A percentile compares a stretch with the other conserved stretches of the same genome.
Conservation (phyloP, 2,113 vertebrate genomes). For the Myrmecobius fasciatus region DNA sequence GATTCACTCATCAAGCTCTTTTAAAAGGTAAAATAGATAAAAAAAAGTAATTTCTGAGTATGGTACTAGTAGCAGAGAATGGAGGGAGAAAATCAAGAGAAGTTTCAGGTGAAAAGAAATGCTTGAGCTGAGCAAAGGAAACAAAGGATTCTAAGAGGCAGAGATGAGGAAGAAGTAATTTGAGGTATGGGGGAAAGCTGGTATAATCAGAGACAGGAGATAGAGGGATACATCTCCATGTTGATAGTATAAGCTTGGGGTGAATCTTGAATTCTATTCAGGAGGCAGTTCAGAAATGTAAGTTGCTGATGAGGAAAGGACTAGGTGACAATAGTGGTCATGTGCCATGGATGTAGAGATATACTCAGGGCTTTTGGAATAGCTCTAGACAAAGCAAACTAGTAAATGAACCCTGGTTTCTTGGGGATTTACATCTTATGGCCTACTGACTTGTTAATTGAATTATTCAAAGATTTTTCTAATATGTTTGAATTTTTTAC, state of each 20-base stretch:
- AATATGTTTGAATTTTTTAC: constrained; percentile 73
- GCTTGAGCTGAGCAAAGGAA: neutral
- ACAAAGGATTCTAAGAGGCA: neutral
- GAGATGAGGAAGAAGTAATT: neutral
- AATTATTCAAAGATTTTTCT: constrained; percentile 76
- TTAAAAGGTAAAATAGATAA: neutral
- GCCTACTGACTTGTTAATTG: constrained; percentile 68
- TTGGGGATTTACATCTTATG: constrained; percentile 64
- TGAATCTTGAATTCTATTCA: neutral
- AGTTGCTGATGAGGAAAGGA: neutral
- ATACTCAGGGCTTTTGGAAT: constrained; percentile 34
- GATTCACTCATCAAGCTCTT: neutral
- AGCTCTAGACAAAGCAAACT: constrained; percentile 43
- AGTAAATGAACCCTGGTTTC: constrained; percentile 68
- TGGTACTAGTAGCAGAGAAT: neutral
- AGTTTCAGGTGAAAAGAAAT: neutral
- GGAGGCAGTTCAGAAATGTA: neutral
- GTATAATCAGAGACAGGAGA: neutral
- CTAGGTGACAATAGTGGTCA: neutral
- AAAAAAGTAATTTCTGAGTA: neutral
- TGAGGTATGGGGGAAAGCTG: neutral
- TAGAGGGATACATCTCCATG: neutral
- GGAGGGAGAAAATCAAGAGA: neutral
- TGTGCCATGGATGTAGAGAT: neutral
- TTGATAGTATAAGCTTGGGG: neutral